These are phyloP conservation scores for Dynastes maya DNA, from an alignment of 2,888 invertebrate species.

Conservation along the genomic window DNA sequence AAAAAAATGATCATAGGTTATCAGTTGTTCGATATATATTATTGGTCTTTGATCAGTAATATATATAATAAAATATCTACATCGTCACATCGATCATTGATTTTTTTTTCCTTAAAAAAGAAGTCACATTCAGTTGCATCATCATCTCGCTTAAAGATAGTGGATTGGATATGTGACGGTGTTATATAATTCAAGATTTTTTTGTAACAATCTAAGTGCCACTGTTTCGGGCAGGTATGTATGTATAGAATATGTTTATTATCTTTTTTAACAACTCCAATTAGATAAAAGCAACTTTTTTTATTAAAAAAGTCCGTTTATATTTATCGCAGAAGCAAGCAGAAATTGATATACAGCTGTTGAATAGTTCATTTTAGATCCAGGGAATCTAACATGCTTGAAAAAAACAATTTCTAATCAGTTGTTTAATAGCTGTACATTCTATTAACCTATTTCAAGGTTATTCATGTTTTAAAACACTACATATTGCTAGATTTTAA, in stretches of 20 bases:
- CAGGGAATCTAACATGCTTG: no score
- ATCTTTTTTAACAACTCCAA: no score
- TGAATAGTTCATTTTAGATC: no score
- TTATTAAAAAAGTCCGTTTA: no score
- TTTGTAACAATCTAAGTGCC: neutral
- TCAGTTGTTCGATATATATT: constrained; percentile 44
- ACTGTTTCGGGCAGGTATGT: neutral
- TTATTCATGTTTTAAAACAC: no score
- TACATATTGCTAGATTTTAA: no score
- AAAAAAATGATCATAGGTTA: constrained; percentile 45
- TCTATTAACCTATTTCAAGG: no score
- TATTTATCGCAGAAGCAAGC: no score
- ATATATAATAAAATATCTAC: constrained; percentile 39
- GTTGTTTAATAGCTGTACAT: no score
- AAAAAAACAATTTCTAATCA: no score
- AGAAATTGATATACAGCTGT: no score
- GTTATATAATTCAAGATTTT: neutral
- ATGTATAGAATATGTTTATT: neutral
- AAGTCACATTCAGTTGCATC: constrained; percentile 24
- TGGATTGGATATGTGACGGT: neutral
- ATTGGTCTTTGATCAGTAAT: constrained; percentile 46
- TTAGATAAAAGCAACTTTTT: no score
- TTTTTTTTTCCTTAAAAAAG: constrained; percentile 34
- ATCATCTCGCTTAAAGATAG: constrained; percentile 14
- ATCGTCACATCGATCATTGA: constrained; percentile 42